Conservation (phyloP, 2,113 vertebrate genomes). For the Sphaerodactylus townsendi region DNA sequence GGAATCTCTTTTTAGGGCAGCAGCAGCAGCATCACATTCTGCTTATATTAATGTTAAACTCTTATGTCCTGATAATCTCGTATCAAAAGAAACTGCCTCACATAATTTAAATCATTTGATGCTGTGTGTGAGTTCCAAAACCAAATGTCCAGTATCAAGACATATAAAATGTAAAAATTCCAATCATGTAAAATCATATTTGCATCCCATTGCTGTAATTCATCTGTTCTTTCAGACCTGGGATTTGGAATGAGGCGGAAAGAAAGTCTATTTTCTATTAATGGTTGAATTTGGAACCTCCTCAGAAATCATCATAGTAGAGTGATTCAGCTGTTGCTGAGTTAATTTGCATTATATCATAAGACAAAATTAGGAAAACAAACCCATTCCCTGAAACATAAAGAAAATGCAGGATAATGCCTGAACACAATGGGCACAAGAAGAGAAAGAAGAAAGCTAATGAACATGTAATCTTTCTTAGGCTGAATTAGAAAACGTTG, state of each 20-base stretch:
- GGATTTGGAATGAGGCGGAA: not conserved
- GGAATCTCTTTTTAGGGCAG: slow-evolving; percentile 4
- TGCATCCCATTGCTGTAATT: slow-evolving; percentile 55
- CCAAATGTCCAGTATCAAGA: slow-evolving; percentile 51
- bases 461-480: no score
- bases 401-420: not conserved
- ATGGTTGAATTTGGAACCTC: slow-evolving; percentile 53
- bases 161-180: slow-evolving; percentile 67
- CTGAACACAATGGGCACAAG: slow-evolving; percentile 8
- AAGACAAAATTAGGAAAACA: slow-evolving; percentile 61
- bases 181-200: slow-evolving; percentile 65
- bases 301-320: slow-evolving; percentile 55
- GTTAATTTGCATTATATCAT: slow-evolving; percentile 42
- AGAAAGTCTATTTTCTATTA: slow-evolving; percentile 55
- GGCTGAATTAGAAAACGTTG: not conserved
- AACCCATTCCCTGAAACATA: slow-evolving; percentile 38
- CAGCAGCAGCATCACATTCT: slow-evolving; percentile 23
- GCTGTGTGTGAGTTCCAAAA: slow-evolving; percentile 32
- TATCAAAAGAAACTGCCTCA: slow-evolving; percentile 43
- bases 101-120: slow-evolving; percentile 48
- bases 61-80: slow-evolving; percentile 19
- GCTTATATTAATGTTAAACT: slow-evolving; percentile 9
- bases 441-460: slow-evolving; percentile 52
- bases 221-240: slow-evolving; percentile 47
- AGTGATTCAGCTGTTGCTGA: slow-evolving; percentile 57